A percentile compares a stretch with the other conserved stretches of the same genome.
These are phyloP conservation scores for Melanaphis sacchari DNA, from an alignment of 1,140 invertebrate genomes.

Conservation along the genomic window DNA sequence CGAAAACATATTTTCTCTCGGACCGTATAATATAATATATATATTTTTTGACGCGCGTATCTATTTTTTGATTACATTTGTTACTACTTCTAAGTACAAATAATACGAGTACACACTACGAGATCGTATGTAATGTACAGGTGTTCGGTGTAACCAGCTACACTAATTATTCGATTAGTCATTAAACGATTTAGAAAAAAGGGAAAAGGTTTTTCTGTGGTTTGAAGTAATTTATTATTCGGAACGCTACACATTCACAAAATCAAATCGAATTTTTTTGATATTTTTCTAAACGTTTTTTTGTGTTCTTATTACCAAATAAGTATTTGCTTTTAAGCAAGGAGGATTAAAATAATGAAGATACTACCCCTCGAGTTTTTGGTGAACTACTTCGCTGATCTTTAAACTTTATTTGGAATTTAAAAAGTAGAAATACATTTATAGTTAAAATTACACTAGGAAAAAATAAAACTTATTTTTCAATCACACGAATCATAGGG, in stretches of 20 bases:
- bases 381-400: not conserved
- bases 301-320: not conserved
- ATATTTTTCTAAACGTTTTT: not conserved
- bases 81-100: not conserved
- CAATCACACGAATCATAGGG: not conserved
- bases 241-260: not conserved
- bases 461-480: not conserved
- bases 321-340: not conserved
- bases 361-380: not conserved
- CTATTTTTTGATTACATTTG: not conserved
- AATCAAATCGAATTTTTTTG: not conserved
- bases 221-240: not conserved
- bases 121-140: not conserved
- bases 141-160: not conserved
- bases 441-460: not conserved
- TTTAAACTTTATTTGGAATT: not conserved
- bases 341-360: not conserved
- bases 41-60: not conserved
- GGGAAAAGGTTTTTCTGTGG: not conserved
- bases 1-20: slow-evolving; percentile 23
- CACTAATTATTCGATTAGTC: not conserved
- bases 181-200: not conserved
- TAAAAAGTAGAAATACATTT: not conserved
- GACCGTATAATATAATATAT: not conserved
- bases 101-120: not conserved